A percentile compares a stretch with the other conserved stretches of the same genome.
Conservation (phyloP, 2,888 invertebrate species). For the Noctua janthe region DNA sequence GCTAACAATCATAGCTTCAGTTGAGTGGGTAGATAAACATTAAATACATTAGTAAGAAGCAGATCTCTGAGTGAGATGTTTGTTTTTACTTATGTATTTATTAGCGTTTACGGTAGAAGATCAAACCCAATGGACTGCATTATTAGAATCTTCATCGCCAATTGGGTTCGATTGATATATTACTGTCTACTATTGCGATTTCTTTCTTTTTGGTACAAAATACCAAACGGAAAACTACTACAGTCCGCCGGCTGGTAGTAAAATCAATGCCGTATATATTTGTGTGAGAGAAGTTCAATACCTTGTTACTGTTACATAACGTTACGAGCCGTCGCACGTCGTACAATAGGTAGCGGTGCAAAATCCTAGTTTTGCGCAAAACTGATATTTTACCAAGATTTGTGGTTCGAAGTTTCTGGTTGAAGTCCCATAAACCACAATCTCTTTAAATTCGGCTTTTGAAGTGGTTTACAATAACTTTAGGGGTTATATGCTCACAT, state of each 20-base stretch:
- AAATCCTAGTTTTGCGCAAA: conserved; percentile 43
- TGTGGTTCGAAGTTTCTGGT: conserved; percentile 55
- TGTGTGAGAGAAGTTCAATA: conserved; percentile 48
- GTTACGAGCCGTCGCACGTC: conserved; percentile 37
- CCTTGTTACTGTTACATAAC: conserved; percentile 46
- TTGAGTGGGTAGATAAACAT: conserved; percentile 67
- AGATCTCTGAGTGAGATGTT: conserved; percentile 56
- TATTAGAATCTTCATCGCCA: conserved; percentile 54
- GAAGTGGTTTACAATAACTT: conserved; percentile 70
- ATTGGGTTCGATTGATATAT: conserved; percentile 39
- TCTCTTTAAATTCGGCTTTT: conserved; percentile 53
- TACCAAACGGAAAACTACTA: conserved; percentile 16
- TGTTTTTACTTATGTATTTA: conserved; percentile 61
- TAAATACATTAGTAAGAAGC: conserved; percentile 58
- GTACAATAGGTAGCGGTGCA: conserved; percentile 41
- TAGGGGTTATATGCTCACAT: conserved; percentile 73
- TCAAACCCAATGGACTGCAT: conserved; percentile 52
- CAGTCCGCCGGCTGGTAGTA: conserved; percentile 20
- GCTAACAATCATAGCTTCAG: conserved; percentile 62
- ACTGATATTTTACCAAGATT: conserved; percentile 50
- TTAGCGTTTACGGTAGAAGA: conserved; percentile 54
- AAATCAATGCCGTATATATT: conserved; percentile 46
- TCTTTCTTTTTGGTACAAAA: conserved; percentile 7
- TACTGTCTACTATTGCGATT: conserved; percentile 10
- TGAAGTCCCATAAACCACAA: conserved; percentile 54